Conservation (phyloP, 1,140 invertebrate genomes). For the Fopius arisanus region DNA sequence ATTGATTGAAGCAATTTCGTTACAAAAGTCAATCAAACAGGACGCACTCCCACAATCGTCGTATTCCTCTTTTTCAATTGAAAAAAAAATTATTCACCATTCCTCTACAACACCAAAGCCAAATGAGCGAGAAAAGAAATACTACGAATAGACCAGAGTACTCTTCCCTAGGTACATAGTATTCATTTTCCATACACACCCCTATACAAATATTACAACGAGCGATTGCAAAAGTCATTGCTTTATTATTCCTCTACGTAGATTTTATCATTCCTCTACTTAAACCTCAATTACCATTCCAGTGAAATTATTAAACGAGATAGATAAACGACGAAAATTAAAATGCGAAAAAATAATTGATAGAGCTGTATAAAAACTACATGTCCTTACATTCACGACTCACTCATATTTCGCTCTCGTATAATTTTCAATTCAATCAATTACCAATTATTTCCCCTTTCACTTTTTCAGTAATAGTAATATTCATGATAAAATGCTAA, state of each 20-base stretch:
- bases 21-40: slow-evolving; percentile 45
- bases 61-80: slow-evolving; percentile 20
- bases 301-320: slow-evolving; percentile 21
- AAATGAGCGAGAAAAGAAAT: slow-evolving; percentile 24
- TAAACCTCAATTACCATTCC: background rate
- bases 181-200: slow-evolving; percentile 1
- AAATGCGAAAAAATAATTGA: slow-evolving; percentile 30
- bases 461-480: slow-evolving; percentile 3
- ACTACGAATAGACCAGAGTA: slow-evolving; percentile 32
- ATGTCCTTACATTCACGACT: slow-evolving; percentile 39
- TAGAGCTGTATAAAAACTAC: slow-evolving; percentile 40
- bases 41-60: slow-evolving; percentile 31
- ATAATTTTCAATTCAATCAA: background rate
- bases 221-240: slow-evolving; percentile 18
- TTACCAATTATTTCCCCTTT: slow-evolving; percentile 15
- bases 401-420: slow-evolving; percentile 34
- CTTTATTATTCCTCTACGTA: background rate
- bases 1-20: slow-evolving; percentile 46
- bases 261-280: background rate
- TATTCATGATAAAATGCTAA: slow-evolving; percentile 42
- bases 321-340: slow-evolving; percentile 23
- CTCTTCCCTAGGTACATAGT: slow-evolving; percentile 29
- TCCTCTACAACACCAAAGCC: slow-evolving; percentile 15
- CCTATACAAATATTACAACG: slow-evolving; percentile 28
- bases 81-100: slow-evolving; percentile 8